A percentile compares a stretch with the other conserved stretches of the same genome.
Conservation (phyloP, 2,797 vertebrate genomes). For the Enteromius thamalakanensis region DNA sequence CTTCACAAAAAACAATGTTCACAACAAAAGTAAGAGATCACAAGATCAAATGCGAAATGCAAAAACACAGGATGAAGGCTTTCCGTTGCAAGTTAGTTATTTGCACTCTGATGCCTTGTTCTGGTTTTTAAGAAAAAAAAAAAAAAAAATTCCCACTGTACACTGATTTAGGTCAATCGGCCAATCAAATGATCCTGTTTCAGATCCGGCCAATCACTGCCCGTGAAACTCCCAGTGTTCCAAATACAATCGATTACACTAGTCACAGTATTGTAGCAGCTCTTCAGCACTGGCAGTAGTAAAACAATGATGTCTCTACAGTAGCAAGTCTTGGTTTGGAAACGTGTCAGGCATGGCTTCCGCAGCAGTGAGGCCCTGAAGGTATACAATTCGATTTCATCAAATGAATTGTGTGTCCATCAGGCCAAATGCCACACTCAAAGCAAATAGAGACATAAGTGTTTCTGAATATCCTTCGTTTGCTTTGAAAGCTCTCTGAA, state of each 20-base stretch:
- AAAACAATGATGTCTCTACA: conserved; percentile 69
- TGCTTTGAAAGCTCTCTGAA: conserved; percentile 30
- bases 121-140: conserved; percentile 34
- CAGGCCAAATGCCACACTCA: conserved; percentile 28
- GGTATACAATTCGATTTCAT: conserved; percentile 9
- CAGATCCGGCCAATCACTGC: conserved; percentile 61
- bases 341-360: conserved; percentile 47
- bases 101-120: conserved; percentile 65
- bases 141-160: conserved; percentile 48
- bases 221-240: conserved; percentile 67
- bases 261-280: conserved; percentile 69
- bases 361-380: conserved; percentile 47
- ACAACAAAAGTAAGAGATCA: conserved; percentile 70
- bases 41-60: conserved; percentile 68
- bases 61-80: conserved; percentile 67
- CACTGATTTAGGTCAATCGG: conserved; percentile 59
- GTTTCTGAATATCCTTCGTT: conserved; percentile 37
- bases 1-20: conserved; percentile 83
- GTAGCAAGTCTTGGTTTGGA: conserved; percentile 67
- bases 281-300: conserved; percentile 69
- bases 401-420: background rate
- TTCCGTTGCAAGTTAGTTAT: conserved; percentile 60
- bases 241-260: conserved; percentile 67
- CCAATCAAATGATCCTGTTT: conserved; percentile 62
- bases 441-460: conserved; percentile 35